Evolutionary conservation across 2,888 invertebrate species (phyloP).

Genomic region (Drosophila maculinotata): DNA sequence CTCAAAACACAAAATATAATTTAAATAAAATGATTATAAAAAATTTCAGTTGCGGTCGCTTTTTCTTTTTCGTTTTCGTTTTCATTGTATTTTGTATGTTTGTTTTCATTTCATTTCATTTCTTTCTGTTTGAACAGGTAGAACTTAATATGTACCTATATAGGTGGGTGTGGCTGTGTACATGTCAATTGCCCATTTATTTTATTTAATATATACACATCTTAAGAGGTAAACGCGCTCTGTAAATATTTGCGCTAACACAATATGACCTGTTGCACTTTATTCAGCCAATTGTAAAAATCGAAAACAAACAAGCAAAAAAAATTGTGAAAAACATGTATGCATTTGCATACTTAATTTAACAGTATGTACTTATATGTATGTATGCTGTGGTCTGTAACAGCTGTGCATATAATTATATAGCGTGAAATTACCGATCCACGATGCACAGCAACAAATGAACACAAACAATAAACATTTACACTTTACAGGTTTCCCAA

Average conservation of each 20-base stretch:
- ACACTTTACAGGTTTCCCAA: constrained; percentile 74
- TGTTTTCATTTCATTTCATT: constrained; percentile 21
- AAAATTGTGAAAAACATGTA: constrained; percentile 12
- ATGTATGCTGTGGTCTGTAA: constrained; percentile 37
- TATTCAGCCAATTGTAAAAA: constrained; percentile 47
- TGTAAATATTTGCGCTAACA: constrained; percentile 69
- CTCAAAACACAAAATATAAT: constrained; percentile 74
- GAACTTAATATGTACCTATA: constrained; percentile 19
- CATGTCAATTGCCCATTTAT: constrained; percentile 67
- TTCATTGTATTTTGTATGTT: constrained; percentile 31
- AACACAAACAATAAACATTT: constrained; percentile 64
- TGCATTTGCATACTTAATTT: constrained; percentile 50
- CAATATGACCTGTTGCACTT: constrained; percentile 77
- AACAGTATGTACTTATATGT: constrained; percentile 54
- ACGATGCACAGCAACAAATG: constrained; percentile 41
- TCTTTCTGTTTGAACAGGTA: constrained; percentile 15
- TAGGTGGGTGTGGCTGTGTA: constrained; percentile 46
- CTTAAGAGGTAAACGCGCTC: constrained; percentile 67
- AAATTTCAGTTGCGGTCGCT: constrained; percentile 45
- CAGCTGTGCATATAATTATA: constrained; percentile 71
- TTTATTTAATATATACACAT: constrained; percentile 20
- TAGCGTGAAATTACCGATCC: constrained; percentile 32
- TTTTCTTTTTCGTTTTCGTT: constrained; percentile 24
- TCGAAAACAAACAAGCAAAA: constrained; percentile 30
- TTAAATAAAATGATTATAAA: constrained; percentile 75